A percentile compares a stretch with the other conserved stretches of the same genome.
Evolutionary conservation across 2,888 invertebrate genomes (phyloP).

Genomic region (Sericinus montela): DNA sequence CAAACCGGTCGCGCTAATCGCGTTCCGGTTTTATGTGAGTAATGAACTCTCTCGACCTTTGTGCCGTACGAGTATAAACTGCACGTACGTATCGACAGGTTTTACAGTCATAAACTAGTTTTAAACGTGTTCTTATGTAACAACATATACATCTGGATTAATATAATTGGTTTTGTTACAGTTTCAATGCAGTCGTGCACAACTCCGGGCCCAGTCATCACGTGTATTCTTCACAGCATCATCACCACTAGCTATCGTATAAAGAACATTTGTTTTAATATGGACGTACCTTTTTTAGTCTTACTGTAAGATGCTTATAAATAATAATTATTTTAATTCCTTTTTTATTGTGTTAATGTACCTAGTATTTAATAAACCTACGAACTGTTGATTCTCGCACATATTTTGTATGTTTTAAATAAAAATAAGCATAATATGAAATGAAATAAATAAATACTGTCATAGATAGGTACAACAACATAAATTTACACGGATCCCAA

Average conservation of each 20-base stretch:
- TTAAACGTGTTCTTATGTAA: conserved; percentile 19
- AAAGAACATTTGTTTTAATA: conserved; percentile 24
- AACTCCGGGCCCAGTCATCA: conserved; percentile 72
- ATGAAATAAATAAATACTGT: no score
- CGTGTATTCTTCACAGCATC: conserved; percentile 61
- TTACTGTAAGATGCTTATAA: no score
- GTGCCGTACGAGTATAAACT: conserved; percentile 29
- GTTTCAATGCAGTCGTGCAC: conserved; percentile 73
- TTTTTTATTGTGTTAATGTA: background rate
- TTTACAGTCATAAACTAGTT: conserved; percentile 41
- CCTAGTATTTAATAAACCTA: conserved; percentile 4
- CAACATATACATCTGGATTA: conserved; percentile 12
- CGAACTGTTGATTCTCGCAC: background rate
- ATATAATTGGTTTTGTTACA: conserved; percentile 39
- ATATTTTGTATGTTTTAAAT: no score
- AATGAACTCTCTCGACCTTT: conserved; percentile 60
- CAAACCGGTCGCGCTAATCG: conserved; percentile 51
- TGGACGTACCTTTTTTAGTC: no score
- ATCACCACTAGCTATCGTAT: conserved; percentile 46
- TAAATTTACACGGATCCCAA: no score
- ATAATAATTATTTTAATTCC: no score
- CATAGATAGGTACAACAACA: no score
- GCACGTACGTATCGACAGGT: conserved; percentile 36
- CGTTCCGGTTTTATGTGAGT: conserved; percentile 46
- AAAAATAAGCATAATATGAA: no score